Conservation (phyloP, 1,140 invertebrate genomes). For the Bombus polaris region DNA sequence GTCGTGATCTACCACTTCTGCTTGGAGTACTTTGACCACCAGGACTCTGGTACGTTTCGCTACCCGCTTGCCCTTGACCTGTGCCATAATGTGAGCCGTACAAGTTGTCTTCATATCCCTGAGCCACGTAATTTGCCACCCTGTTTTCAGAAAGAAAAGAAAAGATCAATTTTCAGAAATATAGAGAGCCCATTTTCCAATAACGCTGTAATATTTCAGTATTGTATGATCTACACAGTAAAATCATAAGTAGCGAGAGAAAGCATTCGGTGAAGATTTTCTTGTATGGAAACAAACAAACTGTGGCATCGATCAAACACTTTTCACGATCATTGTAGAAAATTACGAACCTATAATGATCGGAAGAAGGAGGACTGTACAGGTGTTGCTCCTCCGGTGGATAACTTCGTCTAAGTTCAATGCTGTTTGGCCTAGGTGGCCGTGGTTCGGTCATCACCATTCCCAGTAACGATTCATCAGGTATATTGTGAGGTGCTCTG, state of each 20-base stretch:
- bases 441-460: slow-evolving; percentile 83
- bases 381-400: slow-evolving; percentile 85
- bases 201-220: not conserved
- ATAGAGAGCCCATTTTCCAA: not conserved
- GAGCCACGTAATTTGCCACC: slow-evolving; percentile 75
- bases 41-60: slow-evolving; percentile 81
- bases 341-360: slow-evolving; percentile 77
- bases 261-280: no score
- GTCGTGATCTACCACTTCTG: slow-evolving; percentile 85
- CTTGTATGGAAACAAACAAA: no score
- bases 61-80: slow-evolving; percentile 78
- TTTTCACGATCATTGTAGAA: no score
- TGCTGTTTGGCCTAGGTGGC: slow-evolving; percentile 89
- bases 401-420: slow-evolving; percentile 88
- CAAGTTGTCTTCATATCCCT: slow-evolving; percentile 80
- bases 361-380: slow-evolving; percentile 79
- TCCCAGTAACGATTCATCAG: slow-evolving; percentile 78
- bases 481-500: slow-evolving; percentile 76
- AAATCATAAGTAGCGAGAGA: no score
- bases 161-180: not conserved
- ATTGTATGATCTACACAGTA: no score
- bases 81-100: slow-evolving; percentile 81
- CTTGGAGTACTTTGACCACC: slow-evolving; percentile 84
- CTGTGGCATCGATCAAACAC: no score
- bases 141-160: slow-evolving; percentile 53